Evolutionary conservation across 2,113 vertebrate species (phyloP).

Genomic region (Oreochromis tanganicae): DNA sequence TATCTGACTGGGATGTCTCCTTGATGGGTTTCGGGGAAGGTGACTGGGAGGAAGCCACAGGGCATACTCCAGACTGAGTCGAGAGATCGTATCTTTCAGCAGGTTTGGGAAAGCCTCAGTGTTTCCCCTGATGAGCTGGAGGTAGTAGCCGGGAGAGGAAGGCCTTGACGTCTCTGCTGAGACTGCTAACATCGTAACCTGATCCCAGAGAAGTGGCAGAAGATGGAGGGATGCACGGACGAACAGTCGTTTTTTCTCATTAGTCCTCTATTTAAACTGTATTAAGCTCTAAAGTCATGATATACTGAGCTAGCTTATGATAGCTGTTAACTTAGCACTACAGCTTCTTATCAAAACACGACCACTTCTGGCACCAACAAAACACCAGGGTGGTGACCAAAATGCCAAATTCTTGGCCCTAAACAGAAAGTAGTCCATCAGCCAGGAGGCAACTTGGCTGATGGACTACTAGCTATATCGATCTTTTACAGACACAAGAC

Average conservation of each 20-base stretch:
- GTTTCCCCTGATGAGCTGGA: background rate
- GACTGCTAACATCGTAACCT: background rate
- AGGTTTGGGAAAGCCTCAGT: background rate
- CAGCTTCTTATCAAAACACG: background rate
- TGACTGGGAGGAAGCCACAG: background rate
- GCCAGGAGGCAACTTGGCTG: background rate
- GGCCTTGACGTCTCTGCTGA: background rate
- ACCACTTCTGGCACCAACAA: background rate
- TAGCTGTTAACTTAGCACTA: background rate
- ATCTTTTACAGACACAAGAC: background rate
- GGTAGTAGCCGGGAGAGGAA: background rate
- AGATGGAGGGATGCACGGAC: background rate
- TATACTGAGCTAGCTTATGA: background rate
- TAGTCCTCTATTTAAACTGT: background rate
- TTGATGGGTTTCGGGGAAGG: background rate
- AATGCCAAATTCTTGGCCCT: background rate
- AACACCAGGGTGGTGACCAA: background rate
- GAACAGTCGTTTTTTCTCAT: rapidly evolving
- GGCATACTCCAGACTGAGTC: background rate
- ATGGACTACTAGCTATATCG: background rate
- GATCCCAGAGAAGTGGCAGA: background rate
- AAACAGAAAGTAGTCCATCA: background rate
- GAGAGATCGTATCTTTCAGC: background rate
- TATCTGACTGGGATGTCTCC: background rate
- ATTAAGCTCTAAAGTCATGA: background rate